These are phyloP conservation scores for Notothenia coriiceps DNA, from an alignment of 2,113 vertebrate genomes.

Conservation along the genomic window DNA sequence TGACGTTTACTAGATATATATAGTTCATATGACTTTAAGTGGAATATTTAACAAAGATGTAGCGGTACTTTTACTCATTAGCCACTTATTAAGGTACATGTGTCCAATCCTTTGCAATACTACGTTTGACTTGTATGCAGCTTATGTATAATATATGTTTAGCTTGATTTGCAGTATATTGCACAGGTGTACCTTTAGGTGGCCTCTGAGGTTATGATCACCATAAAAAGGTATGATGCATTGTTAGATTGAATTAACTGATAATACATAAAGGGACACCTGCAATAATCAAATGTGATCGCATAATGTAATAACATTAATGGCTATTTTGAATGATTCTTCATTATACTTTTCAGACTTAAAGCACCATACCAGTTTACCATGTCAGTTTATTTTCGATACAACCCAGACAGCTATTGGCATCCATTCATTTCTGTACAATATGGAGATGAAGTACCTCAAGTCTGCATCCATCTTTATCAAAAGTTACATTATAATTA, in stretches of 20 bases:
- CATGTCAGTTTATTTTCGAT: background rate
- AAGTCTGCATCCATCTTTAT: background rate
- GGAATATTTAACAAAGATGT: background rate
- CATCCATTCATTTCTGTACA: background rate
- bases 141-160: no score
- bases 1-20: background rate
- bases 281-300: background rate
- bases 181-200: background rate
- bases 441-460: background rate
- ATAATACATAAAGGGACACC: background rate
- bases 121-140: no score
- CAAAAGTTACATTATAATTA: background rate
- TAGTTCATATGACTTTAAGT: background rate
- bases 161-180: background rate
- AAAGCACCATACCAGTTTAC: no score
- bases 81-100: no score
- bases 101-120: no score
- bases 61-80: background rate
- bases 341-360: no score
- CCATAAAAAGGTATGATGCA: background rate
- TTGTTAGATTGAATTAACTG: background rate
- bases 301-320: background rate
- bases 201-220: background rate
- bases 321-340: background rate
- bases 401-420: background rate